Base-by-base conservation (phyloP, 2,888 invertebrate species). In the Erynnis tages region DNA sequence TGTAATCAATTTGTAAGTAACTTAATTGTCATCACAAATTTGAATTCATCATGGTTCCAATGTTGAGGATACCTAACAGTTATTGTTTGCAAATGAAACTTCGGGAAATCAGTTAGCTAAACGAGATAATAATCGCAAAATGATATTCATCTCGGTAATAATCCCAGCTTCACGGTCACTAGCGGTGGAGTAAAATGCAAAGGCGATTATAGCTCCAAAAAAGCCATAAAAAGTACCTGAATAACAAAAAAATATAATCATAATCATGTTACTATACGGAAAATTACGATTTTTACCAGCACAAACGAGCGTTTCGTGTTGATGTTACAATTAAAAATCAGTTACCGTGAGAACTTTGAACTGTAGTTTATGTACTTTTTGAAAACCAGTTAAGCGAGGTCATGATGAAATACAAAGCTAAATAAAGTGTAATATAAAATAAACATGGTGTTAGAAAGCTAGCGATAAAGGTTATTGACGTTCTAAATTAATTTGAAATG, bases 261-360 rank as follows among this genome's bases (percentile, higher is more conserved):
- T 21, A 32, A 32, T 44, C 13, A 11, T 11, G 30, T 11, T 13
- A 21, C 1, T 32, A 30, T 19, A 30, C 13, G 11, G 10, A 44
- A 4, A 21, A 4, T n/a, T 6, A 8, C 16, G 10, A 17, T 10
- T 13, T 16, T 29, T 30, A 43, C 8, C 4, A 19, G 13, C 5
- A 29, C 17, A 13, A 27, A 27, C 16, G 0, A 14, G 6, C 6
- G 16, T 13, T 27, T 40, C 16, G n/a, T 27, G 25, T 10, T n/a
- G 34, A 25, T 41, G 14, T 16, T 41, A 17, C 41, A 27, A 30
- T 30, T 19, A 30, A 43, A 17, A 17, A 17, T 19, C 4, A 40
- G 13, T 19, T 35, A 21, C 21, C 23, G 14, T 25, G 40, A 40
- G 25, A 40, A 40, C 40, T 40, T 40, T 21, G 14, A 4, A 40